phyloP scores from a whole-genome alignment of 2,888 invertebrate genomes.

The Rotaria magnacalcarata region DNA sequence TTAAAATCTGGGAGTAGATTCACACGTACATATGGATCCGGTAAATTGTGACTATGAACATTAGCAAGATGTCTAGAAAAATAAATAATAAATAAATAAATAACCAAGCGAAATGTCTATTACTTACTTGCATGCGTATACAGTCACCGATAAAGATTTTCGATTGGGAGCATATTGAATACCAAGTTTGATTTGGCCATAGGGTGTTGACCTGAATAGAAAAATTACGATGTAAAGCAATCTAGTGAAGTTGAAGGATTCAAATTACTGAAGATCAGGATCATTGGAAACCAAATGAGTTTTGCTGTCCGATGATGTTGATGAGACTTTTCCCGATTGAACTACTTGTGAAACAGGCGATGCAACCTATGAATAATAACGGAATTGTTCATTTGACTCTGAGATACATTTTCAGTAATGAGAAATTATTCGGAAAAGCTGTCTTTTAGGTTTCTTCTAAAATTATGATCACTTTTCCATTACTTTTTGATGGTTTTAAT shows the following conservation, averaged over 20 bases:
- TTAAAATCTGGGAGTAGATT: constrained; percentile 41
- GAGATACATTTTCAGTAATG: too few species aligned
- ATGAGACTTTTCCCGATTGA: neutral
- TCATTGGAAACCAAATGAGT: neutral
- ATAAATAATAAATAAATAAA: neutral
- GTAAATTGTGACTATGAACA: constrained; percentile 40
- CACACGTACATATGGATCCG: constrained; percentile 42
- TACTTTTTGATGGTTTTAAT: too few species aligned
- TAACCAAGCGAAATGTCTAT: neutral
- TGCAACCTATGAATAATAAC: too few species aligned
- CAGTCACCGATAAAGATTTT: constrained; percentile 24
- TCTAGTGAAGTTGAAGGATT: neutral
- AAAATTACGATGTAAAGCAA: neutral
- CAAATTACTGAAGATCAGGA: constrained; percentile 20
- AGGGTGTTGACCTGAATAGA: neutral
- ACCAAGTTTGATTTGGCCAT: constrained; percentile 36
- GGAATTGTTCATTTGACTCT: too few species aligned
- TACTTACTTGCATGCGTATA: constrained; percentile 38
- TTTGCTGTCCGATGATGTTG: neutral
- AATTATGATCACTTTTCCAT: too few species aligned
- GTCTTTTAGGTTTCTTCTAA: too few species aligned
- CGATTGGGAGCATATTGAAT: constrained; percentile 30
- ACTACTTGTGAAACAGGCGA: too few species aligned
- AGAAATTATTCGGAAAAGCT: too few species aligned
- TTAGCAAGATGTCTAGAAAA: constrained; percentile 37